A percentile compares a stretch with the other conserved stretches of the same genome.
Evolutionary conservation across 2,113 vertebrate species (phyloP).

Genomic region (Rhegmatorhina hoffmannsi): DNA sequence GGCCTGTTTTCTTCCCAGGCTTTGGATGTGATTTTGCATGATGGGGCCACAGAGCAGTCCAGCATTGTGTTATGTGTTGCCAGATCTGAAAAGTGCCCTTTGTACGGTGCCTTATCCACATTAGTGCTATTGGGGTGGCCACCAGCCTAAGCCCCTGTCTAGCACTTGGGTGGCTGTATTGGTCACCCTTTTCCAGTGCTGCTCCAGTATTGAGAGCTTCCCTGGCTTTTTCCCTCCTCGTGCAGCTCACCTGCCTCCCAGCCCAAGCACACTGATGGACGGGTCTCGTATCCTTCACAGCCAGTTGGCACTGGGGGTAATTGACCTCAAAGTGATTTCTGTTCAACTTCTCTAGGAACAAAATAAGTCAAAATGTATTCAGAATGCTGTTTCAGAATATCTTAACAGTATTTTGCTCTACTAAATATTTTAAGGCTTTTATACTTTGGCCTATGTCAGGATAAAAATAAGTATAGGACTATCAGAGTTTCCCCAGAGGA

Average conservation of each 20-base stretch:
- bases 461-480: conserved; percentile 50
- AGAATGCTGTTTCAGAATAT: neutral
- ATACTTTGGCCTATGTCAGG: neutral
- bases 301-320: neutral
- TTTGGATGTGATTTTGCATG: neutral
- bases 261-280: accelerated
- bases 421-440: conserved; percentile 31
- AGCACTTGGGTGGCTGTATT: no score
- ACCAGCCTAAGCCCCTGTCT: neutral
- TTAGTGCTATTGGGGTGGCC: neutral
- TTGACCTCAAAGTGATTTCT: neutral
- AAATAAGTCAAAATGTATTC: neutral
- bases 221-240: neutral
- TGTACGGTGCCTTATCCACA: accelerated
- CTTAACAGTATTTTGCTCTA: neutral
- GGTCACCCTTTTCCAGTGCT: neutral
- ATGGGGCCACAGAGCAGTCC: neutral
- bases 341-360: neutral
- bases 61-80: accelerated
- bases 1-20: neutral
- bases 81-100: neutral
- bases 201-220: neutral
- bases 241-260: accelerated
- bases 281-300: neutral
- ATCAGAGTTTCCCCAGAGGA: conserved; percentile 55